phyloP scores from a whole-genome alignment of 2,113 vertebrate genomes.

The Ailuropoda melanoleuca region DNA sequence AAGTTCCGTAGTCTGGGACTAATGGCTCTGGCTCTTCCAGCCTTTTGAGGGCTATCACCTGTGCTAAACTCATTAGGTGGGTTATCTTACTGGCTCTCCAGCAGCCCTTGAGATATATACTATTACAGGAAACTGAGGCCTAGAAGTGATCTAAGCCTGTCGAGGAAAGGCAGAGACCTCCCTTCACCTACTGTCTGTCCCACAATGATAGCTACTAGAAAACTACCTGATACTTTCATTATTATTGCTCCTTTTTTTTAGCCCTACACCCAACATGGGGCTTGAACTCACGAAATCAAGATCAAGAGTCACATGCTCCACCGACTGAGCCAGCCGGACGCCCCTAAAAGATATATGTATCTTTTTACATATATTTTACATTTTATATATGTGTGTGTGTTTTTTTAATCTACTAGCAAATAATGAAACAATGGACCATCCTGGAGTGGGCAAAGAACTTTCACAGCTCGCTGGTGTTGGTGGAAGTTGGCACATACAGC shows the following conservation, averaged over 20 bases:
- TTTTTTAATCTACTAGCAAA: not conserved
- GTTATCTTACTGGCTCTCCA: not conserved
- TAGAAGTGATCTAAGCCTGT: not conserved
- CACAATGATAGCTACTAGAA: not conserved
- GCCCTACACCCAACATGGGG: not conserved
- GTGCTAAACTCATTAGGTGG: not conserved
- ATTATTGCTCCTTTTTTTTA: not conserved
- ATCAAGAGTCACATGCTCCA: not conserved
- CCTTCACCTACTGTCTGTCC: not conserved
- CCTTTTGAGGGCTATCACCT: not conserved
- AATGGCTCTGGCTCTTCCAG: not conserved
- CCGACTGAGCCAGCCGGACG: not conserved
- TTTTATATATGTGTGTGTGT: not conserved
- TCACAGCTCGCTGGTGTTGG: not conserved
- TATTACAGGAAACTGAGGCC: not conserved
- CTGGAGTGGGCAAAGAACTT: not conserved
- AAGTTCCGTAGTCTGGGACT: not conserved
- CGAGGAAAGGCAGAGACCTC: not conserved
- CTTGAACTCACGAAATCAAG: not conserved
- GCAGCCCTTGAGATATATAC: not conserved
- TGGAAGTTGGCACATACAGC: not conserved
- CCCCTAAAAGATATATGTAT: not conserved
- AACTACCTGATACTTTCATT: not conserved
- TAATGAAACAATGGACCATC: not conserved
- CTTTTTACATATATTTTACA: no score